These are phyloP conservation scores for Pelecanoides urinatrix DNA, from an alignment of 2,113 vertebrate species.

Conservation along the genomic window DNA sequence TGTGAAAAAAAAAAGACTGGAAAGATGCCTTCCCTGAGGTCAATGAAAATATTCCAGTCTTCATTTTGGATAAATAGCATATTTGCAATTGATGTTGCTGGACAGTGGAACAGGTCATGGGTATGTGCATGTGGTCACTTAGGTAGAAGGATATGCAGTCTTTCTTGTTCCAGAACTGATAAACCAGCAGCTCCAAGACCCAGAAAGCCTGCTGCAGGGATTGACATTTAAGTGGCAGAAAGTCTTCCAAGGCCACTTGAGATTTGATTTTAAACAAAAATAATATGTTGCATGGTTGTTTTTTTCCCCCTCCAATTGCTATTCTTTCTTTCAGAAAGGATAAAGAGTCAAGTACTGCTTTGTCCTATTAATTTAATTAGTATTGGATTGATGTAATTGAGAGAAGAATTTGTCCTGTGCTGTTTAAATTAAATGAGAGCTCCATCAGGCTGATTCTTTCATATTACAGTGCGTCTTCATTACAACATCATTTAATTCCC, in stretches of 20 bases:
- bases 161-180: neutral
- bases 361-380: slow-evolving; percentile 49
- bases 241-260: neutral
- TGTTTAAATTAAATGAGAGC: slow-evolving; percentile 20
- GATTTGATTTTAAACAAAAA: neutral
- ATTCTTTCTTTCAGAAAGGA: neutral
- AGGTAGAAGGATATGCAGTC: neutral
- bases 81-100: neutral
- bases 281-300: neutral
- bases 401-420: slow-evolving; percentile 2
- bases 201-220: neutral
- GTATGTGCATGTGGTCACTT: neutral
- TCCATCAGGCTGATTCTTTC: slow-evolving; percentile 35
- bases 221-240: neutral
- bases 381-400: slow-evolving; percentile 31
- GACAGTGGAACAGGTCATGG: neutral
- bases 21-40: neutral
- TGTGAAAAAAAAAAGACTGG: neutral
- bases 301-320: neutral
- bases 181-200: neutral
- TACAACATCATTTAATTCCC: slow-evolving; percentile 6
- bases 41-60: neutral
- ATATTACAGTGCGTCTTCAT: slow-evolving; percentile 18
- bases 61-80: neutral
- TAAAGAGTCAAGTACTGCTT: neutral